Conservation (phyloP, 2,888 invertebrate genomes). For the Horisme vitalbata region DNA sequence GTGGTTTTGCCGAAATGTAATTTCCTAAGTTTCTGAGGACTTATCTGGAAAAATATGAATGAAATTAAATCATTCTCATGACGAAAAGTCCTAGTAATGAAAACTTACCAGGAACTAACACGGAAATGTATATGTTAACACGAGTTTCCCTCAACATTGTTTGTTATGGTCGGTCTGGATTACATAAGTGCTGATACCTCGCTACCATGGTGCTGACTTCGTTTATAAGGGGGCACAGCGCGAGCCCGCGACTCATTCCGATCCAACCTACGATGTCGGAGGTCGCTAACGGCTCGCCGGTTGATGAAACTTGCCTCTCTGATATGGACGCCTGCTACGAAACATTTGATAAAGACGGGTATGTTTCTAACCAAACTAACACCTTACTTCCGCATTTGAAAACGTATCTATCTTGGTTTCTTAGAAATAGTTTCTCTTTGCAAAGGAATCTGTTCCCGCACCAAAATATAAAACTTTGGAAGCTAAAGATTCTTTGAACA, state of each 20-base stretch:
- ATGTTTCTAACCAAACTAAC: constrained; percentile 58
- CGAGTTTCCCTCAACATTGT: constrained; percentile 1
- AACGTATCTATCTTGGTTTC: background rate
- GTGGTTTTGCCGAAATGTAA: background rate
- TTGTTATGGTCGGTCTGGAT: constrained; percentile 46
- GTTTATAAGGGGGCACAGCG: constrained; percentile 64
- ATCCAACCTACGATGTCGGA: constrained; percentile 74
- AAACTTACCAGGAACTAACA: background rate
- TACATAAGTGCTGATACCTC: constrained; percentile 45
- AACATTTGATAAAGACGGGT: constrained; percentile 95
- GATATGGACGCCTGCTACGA: constrained; percentile 96
- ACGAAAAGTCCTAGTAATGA: background rate
- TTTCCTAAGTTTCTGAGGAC: background rate
- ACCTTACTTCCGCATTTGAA: background rate
- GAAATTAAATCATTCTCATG: constrained; percentile 1
- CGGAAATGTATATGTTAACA: background rate
- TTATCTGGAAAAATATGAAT: constrained; percentile 2
- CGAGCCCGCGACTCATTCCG: constrained; percentile 65
- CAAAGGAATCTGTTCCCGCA: background rate
- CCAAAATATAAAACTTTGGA: background rate
- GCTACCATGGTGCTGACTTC: constrained; percentile 65
- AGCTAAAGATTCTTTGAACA: no score
- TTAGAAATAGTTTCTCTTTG: background rate
- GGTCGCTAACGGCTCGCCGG: constrained; percentile 64
- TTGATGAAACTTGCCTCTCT: constrained; percentile 81